Conservation (phyloP, 2,797 vertebrate genomes). For the Mormyrus proboscirostris region DNA sequence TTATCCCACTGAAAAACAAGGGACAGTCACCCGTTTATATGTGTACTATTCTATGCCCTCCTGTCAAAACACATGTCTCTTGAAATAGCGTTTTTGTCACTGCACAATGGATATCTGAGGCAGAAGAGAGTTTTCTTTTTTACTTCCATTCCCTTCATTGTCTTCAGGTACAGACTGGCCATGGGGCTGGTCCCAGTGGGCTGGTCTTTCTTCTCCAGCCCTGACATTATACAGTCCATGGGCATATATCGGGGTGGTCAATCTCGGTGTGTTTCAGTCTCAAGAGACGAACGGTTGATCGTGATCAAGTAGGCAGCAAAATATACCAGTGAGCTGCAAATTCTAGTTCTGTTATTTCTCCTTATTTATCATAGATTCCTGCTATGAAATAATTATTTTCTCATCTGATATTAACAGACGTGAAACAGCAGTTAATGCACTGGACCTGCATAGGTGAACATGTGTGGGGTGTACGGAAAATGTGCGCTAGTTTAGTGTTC, state of each 20-base stretch:
- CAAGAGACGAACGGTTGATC: background rate
- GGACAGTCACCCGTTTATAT: slow-evolving; percentile 25
- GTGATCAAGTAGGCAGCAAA: background rate
- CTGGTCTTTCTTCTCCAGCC: background rate
- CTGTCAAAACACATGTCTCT: slow-evolving; percentile 32
- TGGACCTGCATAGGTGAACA: background rate
- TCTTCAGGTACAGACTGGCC: background rate
- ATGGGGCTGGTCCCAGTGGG: background rate
- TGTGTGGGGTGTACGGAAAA: background rate
- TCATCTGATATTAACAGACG: background rate
- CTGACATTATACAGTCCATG: background rate
- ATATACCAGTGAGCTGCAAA: background rate
- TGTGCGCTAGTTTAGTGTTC: background rate
- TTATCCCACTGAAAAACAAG: slow-evolving; percentile 31
- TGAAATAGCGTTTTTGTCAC: slow-evolving; percentile 30
- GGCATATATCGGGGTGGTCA: background rate
- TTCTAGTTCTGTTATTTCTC: background rate
- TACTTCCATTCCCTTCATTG: slow-evolving; percentile 34
- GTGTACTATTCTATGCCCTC: slow-evolving; percentile 24
- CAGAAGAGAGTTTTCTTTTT: slow-evolving; percentile 23
- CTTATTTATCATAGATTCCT: background rate
- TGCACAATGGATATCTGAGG: background rate
- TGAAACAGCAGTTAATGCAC: background rate
- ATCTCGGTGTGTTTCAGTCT: background rate
- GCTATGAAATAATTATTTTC: background rate